Base-by-base conservation (phyloP, 30 jellyfish, hydroid and myxozoan genomes). In the Cassiopea andromeda region DNA sequence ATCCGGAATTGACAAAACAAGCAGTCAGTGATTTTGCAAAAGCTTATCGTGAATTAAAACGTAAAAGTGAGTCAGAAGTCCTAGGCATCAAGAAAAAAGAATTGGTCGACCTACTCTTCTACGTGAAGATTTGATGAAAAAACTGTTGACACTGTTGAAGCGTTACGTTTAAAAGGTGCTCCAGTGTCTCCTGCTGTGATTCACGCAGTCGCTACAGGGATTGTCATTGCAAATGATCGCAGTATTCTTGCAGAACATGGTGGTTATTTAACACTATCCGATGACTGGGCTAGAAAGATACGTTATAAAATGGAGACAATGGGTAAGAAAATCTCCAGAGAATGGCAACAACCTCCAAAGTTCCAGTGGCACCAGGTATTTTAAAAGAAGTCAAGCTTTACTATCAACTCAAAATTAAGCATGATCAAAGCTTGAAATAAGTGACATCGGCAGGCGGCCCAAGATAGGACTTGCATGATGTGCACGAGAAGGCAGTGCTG, bases 181-280 rank as follows among this genome's bases (percentile, higher is more conserved):
- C 91, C 95, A 18, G 92, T 88, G 43, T 57, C 92, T 69, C 77
- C 92, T 77, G 87, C 86, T 54, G 91, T 88, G 44, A 54, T 88
- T 64, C 44, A 75, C 48, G 87, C 92, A 15, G 89, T 85, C 59
- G 81, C 93, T 46, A 85, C 50, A 73, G 93, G 89, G 9, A 72
- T 85, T 67, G 58, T 87, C 47, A 58, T 87, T 44, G 96, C 92
- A 1, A 89, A 89, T 44, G 96, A 79, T 80, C 18, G 94, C 45
- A 2, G 67, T 46, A 15, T 79, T 73, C 82, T 84, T 7, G 14
- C 46, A 17, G 85, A 84, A 70, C 69, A 73, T 84, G 87, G 77
- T 16, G 86, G 92, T 12, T 73, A 84, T 27, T 10, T 17, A 2
- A 2, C 50, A 3, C 50, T 54, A 6, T 3, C 10, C 64, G 12